Evolutionary conservation across 2,797 vertebrate species (phyloP).

Genomic region (Etheostoma perlongum): DNA sequence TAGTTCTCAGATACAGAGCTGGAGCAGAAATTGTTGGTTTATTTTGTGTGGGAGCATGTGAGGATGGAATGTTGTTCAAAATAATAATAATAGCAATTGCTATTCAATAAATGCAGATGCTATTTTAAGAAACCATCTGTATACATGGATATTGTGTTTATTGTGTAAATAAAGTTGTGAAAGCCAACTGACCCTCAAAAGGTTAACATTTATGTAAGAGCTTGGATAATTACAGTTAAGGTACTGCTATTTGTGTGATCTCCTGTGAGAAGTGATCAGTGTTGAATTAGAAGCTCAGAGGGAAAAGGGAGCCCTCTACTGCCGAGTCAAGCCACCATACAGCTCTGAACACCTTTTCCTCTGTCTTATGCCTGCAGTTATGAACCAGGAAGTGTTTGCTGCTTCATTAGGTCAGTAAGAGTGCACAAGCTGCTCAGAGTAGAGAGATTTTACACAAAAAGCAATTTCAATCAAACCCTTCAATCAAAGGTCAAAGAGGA

Average conservation of each 20-base stretch:
- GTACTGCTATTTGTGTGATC: slow-evolving; percentile 11
- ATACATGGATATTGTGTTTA: background rate
- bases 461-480: background rate
- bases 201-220: background rate
- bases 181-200: background rate
- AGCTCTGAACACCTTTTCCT: slow-evolving; percentile 15
- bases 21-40: slow-evolving; percentile 18
- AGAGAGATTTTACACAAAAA: background rate
- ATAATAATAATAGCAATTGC: background rate
- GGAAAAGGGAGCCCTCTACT: slow-evolving; percentile 76
- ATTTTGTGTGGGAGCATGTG: background rate
- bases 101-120: background rate
- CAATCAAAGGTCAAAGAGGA: slow-evolving; percentile 4
- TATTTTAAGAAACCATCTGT: slow-evolving; percentile 3
- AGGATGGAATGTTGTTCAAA: background rate
- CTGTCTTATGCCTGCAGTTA: background rate
- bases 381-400: slow-evolving; percentile 48
- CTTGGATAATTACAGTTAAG: background rate
- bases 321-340: slow-evolving; percentile 38
- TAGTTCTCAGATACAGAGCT: slow-evolving; percentile 49
- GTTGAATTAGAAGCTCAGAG: slow-evolving; percentile 25
- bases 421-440: background rate
- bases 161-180: background rate
- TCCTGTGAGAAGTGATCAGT: slow-evolving; percentile 36
- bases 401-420: slow-evolving; percentile 31